Base-by-base conservation (phyloP, 2,888 invertebrate species). In the Caradrina clavipalpis region DNA sequence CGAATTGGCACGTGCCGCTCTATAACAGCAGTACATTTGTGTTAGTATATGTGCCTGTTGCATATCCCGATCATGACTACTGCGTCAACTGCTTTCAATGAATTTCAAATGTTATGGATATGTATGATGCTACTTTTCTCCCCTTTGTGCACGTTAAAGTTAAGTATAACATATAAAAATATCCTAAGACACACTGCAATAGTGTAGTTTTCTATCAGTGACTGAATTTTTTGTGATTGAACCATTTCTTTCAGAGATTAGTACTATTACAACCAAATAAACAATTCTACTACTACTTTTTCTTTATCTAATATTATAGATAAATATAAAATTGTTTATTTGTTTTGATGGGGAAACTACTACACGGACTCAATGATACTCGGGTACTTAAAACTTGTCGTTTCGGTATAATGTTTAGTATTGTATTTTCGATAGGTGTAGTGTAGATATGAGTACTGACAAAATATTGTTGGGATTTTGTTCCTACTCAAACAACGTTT, bases 41-140 rank as follows among this genome's bases (percentile, higher is more conserved):
- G 21, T 49, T 55, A 8, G 45, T 35, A 21, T 11, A 13, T 21
- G 13, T 54, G 49, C 69, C 64, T 64, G 61, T 64, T 76, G 71
- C 63, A 58, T 6, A 61, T 26, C 11, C n/a, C 50, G 51, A 45
- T 50, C 31, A 53, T 15, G 57, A 42, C 42, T 35, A 57, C 31
- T n/a, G 15, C 19, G 45, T 53, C 21, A 58, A 19, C 31, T n/a
- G 15, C 22, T 50, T 26, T 49, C 21, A 58, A 19, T 35, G n/a
- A 47, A 62, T 13, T 62, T 50, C 53, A 55, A 55, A 68, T 74
- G 22, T 60, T 22, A 19, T 50, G 47, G 2, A n/a, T 26, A 35
- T 35, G 7, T 35, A 8, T 35, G 7, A 8, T 35, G 35, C 35
- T 35, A 8, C 35, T 35, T 35, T 8, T 8, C 35, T 7, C 35